phyloP scores from a whole-genome alignment of 2,888 invertebrate species.

The Catonia carolina region DNA sequence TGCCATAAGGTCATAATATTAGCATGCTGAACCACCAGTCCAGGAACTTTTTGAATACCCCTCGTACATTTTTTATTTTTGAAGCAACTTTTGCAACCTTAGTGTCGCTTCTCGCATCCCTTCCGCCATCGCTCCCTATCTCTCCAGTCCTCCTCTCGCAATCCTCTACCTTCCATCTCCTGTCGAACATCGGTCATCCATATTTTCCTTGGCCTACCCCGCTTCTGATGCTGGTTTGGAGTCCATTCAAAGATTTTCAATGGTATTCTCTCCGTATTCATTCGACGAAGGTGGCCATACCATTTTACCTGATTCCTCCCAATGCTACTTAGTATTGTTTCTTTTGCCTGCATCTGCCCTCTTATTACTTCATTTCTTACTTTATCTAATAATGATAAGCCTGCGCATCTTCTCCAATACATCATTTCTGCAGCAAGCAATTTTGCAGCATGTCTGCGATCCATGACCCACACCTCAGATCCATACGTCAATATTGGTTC shows the following conservation, averaged over 20 bases:
- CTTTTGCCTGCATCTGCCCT: background rate
- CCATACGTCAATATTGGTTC: background rate
- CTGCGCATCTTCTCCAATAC: background rate
- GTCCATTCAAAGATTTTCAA: background rate
- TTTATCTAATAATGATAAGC: background rate
- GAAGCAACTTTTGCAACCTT: too few species aligned
- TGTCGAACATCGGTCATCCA: background rate
- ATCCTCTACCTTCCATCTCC: background rate
- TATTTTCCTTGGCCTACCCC: background rate
- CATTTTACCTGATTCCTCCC: too few species aligned
- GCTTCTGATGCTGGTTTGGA: background rate
- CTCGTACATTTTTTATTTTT: too few species aligned
- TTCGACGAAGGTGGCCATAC: background rate
- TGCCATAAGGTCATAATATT: too few species aligned
- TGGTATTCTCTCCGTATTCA: background rate
- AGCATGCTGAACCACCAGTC: too few species aligned
- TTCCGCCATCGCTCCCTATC: background rate
- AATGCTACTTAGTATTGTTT: too few species aligned
- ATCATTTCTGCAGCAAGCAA: background rate
- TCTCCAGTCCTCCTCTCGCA: background rate
- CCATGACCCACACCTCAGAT: background rate
- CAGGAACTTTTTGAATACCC: too few species aligned
- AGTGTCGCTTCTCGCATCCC: background rate
- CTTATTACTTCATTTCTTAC: background rate
- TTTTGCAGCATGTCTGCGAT: background rate